phyloP scores from a whole-genome alignment of 2,113 vertebrate species.

The Uria aalge region DNA sequence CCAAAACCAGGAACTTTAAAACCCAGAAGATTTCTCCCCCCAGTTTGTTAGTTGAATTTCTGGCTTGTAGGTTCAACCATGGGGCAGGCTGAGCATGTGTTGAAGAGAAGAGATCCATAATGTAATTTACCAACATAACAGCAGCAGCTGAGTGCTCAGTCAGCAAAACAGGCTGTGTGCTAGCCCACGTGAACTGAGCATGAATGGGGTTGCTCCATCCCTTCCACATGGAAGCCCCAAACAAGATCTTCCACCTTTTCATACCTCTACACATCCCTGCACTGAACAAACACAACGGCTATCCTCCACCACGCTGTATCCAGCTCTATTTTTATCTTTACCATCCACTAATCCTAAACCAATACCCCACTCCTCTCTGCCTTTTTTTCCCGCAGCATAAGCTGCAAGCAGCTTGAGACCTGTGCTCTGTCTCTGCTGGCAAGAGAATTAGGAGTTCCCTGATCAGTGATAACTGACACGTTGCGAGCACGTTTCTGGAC shows the following conservation, averaged over 20 bases:
- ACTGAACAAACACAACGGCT: background rate
- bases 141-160: background rate
- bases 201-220: background rate
- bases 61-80: background rate
- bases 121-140: background rate
- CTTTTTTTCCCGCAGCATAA: background rate
- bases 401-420: fast-evolving
- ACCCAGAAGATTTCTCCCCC: fast-evolving
- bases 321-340: background rate
- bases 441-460: background rate
- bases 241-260: background rate
- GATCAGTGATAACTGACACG: background rate
- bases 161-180: background rate
- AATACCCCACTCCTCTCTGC: background rate
- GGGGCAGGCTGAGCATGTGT: background rate
- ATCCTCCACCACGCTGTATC: background rate
- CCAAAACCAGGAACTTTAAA: background rate
- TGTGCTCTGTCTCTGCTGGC: fast-evolving
- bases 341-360: fast-evolving
- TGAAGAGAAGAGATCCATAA: background rate
- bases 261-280: background rate
- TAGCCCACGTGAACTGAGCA: background rate
- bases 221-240: background rate
- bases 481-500: fast-evolving
- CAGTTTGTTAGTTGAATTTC: background rate